Conservation (phyloP, 1,140 invertebrate genomes). For the Idris sp. region DNA sequence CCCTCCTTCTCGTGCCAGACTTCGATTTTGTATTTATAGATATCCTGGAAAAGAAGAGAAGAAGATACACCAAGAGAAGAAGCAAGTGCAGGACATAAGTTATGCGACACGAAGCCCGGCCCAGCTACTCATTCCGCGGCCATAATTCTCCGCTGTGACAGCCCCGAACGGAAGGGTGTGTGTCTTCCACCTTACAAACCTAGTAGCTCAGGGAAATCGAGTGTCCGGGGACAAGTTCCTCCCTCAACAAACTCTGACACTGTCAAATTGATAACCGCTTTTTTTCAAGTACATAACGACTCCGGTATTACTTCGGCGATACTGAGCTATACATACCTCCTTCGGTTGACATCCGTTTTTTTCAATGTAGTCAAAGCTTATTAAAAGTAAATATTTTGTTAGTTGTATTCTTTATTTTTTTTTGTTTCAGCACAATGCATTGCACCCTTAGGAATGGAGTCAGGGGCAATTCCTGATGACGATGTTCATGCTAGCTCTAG, state of each 20-base stretch:
- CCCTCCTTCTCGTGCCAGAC: conserved; percentile 33
- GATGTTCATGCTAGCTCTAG: conserved; percentile 86
- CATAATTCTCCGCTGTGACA: conserved; percentile 70
- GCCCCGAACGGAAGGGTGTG: conserved; percentile 67
- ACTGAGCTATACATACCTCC: conserved; percentile 41
- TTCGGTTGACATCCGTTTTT: conserved; percentile 17
- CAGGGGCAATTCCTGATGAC: conserved; percentile 83
- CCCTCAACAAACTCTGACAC: conserved; percentile 55
- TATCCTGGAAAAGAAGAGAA: conserved; percentile 69
- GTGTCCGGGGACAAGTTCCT: conserved; percentile 58
- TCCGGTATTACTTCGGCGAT: conserved; percentile 28
- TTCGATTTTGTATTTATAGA: conserved; percentile 71
- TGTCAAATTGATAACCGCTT: conserved; percentile 69
- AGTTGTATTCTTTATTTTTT: conserved; percentile 16
- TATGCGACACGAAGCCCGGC: conserved; percentile 69
- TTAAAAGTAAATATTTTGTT: too few relatives aligned
- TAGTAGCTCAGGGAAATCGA: conserved; percentile 64
- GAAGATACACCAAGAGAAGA: conserved; percentile 59
- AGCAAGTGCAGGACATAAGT: conserved; percentile 64
- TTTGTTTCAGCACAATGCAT: conserved; percentile 82
- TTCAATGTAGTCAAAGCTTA: too few relatives aligned
- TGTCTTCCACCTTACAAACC: conserved; percentile 45
- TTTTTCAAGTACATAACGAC: conserved; percentile 54
- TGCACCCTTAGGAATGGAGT: conserved; percentile 85
- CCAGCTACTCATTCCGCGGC: conserved; percentile 68